These are phyloP conservation scores for Melanocharis versteri DNA, from an alignment of 2,113 vertebrate species.

Conservation along the genomic window DNA sequence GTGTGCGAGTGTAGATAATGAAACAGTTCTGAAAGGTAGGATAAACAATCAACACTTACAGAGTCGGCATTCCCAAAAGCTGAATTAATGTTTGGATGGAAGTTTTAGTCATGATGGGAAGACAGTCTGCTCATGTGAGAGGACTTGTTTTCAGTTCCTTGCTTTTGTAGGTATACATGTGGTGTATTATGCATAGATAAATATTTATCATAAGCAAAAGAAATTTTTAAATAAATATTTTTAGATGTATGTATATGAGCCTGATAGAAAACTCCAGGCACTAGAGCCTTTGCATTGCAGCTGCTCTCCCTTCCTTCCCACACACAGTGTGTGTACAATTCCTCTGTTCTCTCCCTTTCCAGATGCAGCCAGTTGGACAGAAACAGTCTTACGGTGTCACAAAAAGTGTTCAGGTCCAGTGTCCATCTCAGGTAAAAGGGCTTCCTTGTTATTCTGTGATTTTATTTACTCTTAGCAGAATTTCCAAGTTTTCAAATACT, in stretches of 20 bases:
- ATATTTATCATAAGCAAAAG: neutral
- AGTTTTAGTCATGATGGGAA: neutral
- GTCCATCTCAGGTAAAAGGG: slow-evolving; percentile 70
- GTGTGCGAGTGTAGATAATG: neutral
- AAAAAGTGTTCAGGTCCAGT: neutral
- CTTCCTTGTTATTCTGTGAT: neutral
- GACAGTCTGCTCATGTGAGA: neutral
- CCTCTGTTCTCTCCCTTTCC: neutral
- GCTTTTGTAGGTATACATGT: neutral
- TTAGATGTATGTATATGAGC: no score
- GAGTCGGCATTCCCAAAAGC: neutral
- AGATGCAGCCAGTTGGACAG: slow-evolving; percentile 69
- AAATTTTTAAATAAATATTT: neutral
- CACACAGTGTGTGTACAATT: neutral
- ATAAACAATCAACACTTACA: neutral
- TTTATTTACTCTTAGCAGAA: neutral
- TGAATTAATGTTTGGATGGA: neutral
- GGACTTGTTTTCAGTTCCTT: neutral
- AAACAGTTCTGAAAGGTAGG: neutral
- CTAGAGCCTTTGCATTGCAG: neutral
- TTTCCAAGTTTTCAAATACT: neutral
- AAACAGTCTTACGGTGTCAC: slow-evolving; percentile 29
- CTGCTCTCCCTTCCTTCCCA: neutral
- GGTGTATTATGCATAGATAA: neutral
- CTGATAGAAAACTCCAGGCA: neutral